These are phyloP conservation scores for Chlamydotis undulata DNA, from an alignment of 2,113 vertebrate genomes.

Conservation along the genomic window DNA sequence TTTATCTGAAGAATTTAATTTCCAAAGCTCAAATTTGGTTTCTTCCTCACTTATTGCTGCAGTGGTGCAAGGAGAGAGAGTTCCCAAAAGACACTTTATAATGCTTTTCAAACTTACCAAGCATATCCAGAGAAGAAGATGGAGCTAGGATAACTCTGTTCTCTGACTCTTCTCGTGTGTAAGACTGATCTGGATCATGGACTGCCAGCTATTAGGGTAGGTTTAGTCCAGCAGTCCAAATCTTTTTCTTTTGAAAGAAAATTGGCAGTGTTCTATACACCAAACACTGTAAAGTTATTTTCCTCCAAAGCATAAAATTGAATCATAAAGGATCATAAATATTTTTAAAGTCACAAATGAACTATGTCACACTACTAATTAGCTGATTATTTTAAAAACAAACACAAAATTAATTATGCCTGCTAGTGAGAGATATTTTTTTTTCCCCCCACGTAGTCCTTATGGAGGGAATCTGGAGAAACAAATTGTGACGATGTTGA, in stretches of 20 bases:
- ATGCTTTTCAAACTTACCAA: not conserved
- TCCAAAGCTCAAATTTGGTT: not conserved
- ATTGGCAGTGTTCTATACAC: constrained; percentile 38
- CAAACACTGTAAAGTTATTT: constrained; percentile 55
- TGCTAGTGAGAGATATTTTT: constrained; percentile 15
- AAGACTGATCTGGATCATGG: not conserved
- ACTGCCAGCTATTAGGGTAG: not conserved
- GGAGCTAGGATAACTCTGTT: not conserved
- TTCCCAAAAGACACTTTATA: not conserved
- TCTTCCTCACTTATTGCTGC: not conserved
- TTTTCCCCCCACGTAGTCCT: not conserved
- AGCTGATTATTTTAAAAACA: constrained; percentile 71
- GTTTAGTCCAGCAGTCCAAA: constrained; percentile 28
- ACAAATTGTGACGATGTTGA: constrained; percentile 23
- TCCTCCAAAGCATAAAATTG: constrained; percentile 50
- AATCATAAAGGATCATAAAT: constrained; percentile 69
- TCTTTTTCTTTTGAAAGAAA: constrained; percentile 30
- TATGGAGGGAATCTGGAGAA: constrained; percentile 62
- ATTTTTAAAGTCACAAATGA: constrained; percentile 70
- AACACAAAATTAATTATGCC: constrained; percentile 70
- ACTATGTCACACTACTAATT: constrained; percentile 70
- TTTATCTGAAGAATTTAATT: not conserved
- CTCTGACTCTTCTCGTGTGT: not conserved
- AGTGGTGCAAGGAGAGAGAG: not conserved
- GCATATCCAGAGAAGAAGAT: not conserved